A percentile compares a stretch with the other conserved stretches of the same genome.
Evolutionary conservation across 2,888 invertebrate genomes (phyloP).

Genomic region (Hymenopus coronatus): DNA sequence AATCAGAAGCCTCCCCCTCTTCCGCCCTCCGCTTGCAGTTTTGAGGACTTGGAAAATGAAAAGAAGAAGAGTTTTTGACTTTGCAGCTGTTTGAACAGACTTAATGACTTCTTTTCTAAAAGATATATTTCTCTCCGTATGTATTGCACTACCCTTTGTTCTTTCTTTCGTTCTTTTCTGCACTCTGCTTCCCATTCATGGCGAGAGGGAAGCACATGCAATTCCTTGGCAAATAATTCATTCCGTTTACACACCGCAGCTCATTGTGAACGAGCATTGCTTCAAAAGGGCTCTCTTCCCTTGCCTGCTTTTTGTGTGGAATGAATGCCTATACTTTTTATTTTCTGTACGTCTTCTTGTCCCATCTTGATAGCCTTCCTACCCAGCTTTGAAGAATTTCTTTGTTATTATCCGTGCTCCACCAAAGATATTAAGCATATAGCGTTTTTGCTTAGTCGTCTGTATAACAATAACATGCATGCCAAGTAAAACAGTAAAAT

Average conservation of each 20-base stretch:
- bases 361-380: not conserved
- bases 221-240: not conserved
- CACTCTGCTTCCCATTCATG: not conserved
- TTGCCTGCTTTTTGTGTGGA: not conserved
- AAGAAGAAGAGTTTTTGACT: not conserved
- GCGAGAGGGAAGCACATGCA: not conserved
- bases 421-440: not conserved
- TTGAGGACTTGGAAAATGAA: not conserved
- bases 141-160: not conserved
- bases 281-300: not conserved
- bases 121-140: not conserved
- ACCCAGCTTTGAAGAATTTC: not conserved
- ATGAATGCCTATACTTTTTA: not conserved
- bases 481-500: no score
- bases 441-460: no score
- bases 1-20: not conserved
- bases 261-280: not conserved
- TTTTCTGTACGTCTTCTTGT: not conserved
- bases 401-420: not conserved
- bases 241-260: not conserved
- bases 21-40: not conserved
- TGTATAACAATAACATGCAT: no score
- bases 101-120: constrained; percentile 14
- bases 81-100: constrained; percentile 2
- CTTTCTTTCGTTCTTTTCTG: not conserved